Percentiles rank a stretch among this genome's conserved stretches.
Evolutionary conservation across 2,888 invertebrate species (phyloP).

Genomic region (Dysmachus trigonus): DNA sequence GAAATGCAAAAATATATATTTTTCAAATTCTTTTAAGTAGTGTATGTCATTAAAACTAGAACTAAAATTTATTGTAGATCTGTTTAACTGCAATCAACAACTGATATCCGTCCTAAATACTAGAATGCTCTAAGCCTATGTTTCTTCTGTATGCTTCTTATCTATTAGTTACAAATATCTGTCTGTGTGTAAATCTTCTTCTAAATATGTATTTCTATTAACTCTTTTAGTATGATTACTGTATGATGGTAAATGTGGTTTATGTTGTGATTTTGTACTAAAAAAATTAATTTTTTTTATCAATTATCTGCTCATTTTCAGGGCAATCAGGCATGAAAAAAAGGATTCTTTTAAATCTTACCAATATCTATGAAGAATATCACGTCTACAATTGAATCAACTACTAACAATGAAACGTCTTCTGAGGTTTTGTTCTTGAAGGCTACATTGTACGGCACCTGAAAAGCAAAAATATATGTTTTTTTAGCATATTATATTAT

Average conservation of each 20-base stretch:
- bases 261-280: background rate
- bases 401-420: slow-evolving; percentile 92
- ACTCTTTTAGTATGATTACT: background rate
- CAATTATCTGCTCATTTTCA: background rate
- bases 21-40: background rate
- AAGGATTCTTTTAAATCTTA: slow-evolving; percentile 53
- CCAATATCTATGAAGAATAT: slow-evolving; percentile 99
- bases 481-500: background rate
- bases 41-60: background rate
- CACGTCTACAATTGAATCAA: slow-evolving; percentile 98
- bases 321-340: background rate
- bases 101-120: background rate
- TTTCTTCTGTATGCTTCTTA: background rate
- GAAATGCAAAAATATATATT: background rate
- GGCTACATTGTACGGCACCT: slow-evolving; percentile 99
- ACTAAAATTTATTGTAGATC: no score
- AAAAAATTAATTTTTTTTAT: background rate
- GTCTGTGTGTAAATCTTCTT: background rate
- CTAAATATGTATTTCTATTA: background rate
- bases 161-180: background rate
- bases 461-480: slow-evolving; percentile 54
- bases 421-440: slow-evolving; percentile 99
- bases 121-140: background rate
- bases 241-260: background rate
- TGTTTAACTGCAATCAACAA: background rate